Evolutionary conservation across 2,888 invertebrate species (phyloP).

Genomic region (Drosophila yooni): DNA sequence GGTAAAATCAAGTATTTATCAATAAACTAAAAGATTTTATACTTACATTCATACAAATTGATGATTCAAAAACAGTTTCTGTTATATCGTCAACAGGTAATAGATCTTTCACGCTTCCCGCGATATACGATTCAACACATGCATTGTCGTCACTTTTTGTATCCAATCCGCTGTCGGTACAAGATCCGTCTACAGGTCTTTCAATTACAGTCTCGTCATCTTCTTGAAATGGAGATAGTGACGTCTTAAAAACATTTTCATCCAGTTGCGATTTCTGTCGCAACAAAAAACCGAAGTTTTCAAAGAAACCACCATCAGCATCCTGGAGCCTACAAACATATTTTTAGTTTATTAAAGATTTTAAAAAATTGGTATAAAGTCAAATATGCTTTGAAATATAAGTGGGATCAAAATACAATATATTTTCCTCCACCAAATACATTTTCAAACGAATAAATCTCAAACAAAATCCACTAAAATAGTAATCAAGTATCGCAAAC

Average conservation of each 20-base stretch:
- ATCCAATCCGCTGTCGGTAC: slow-evolving; percentile 35
- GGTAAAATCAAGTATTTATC: background rate
- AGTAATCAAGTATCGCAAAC: background rate
- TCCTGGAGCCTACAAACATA: slow-evolving; percentile 87
- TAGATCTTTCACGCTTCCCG: slow-evolving; percentile 44
- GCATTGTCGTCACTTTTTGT: slow-evolving; percentile 8
- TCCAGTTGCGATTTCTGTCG: slow-evolving; percentile 88
- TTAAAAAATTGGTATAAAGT: background rate
- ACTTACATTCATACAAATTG: slow-evolving; percentile 92
- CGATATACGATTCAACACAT: slow-evolving; percentile 50
- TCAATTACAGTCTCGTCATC: slow-evolving; percentile 25
- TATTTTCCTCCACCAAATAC: background rate
- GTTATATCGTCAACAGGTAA: slow-evolving; percentile 56
- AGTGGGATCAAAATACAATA: background rate
- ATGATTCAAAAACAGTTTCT: slow-evolving; percentile 87
- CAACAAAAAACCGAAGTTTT: slow-evolving; percentile 91
- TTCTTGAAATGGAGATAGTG: slow-evolving; percentile 86
- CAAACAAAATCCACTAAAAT: background rate
- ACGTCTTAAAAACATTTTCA: slow-evolving; percentile 84
- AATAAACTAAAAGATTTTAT: slow-evolving; percentile 5
- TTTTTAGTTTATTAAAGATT: background rate
- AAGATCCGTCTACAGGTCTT: slow-evolving; percentile 19
- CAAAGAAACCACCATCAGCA: slow-evolving; percentile 93
- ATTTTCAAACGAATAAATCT: background rate
- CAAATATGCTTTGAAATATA: background rate